phyloP scores from a whole-genome alignment of 2,797 vertebrate genomes.

The Hoplostethus atlanticus region DNA sequence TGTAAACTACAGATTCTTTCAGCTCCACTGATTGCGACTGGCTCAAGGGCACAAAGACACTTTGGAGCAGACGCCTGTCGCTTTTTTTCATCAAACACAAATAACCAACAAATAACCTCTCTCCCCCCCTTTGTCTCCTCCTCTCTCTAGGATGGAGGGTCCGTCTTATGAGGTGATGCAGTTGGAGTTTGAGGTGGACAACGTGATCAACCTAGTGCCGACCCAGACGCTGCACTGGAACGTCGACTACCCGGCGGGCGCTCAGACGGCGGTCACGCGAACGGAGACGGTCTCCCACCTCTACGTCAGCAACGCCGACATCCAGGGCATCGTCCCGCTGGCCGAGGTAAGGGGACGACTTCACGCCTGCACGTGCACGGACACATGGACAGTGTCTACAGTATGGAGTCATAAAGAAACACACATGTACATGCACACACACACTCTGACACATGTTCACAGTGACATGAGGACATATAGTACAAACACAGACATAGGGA shows the following conservation, averaged over 20 bases:
- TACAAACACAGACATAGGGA: too few species aligned
- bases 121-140: conserved; percentile 9
- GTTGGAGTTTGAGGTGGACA: conserved; percentile 94
- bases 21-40: neutral
- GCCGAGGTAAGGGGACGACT: conserved; percentile 85
- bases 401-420: neutral
- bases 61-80: too few species aligned
- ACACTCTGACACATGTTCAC: neutral
- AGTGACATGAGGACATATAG: too few species aligned
- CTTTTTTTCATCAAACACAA: too few species aligned
- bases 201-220: conserved; percentile 88
- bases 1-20: neutral
- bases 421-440: neutral
- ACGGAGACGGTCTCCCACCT: conserved; percentile 90
- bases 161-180: conserved; percentile 92
- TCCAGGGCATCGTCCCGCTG: conserved; percentile 93
- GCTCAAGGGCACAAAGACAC: neutral
- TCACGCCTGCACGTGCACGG: neutral
- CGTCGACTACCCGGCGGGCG: conserved; percentile 86
- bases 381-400: conserved; percentile 28
- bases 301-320: conserved; percentile 90
- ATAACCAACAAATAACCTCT: too few species aligned
- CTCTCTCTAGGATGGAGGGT: conserved; percentile 82
- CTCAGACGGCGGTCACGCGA: conserved; percentile 74
- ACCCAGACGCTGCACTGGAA: conserved; percentile 95